Conservation (phyloP, 2,888 invertebrate species). For the Muschampia plurimacula region DNA sequence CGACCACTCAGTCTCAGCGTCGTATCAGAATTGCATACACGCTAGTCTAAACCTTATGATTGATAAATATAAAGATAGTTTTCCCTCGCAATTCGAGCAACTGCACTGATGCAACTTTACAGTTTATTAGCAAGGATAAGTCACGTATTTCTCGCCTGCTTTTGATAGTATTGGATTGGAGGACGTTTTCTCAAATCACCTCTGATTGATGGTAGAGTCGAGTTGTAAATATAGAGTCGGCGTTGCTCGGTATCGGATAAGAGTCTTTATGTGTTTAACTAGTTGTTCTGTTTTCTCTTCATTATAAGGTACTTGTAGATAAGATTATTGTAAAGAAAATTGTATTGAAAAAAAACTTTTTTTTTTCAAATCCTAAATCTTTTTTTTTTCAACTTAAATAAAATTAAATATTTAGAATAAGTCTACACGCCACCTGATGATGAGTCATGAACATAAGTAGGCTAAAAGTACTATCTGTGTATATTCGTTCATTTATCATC, state of each 20-base stretch:
- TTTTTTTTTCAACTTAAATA: too few relatives aligned
- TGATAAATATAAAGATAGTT: constrained; percentile 6
- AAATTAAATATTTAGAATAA: too few relatives aligned
- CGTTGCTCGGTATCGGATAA: constrained; percentile 15
- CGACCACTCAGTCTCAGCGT: constrained; percentile 10
- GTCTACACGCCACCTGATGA: too few relatives aligned
- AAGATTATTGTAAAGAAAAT: not conserved
- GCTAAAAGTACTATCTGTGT: too few relatives aligned
- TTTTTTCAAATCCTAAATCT: too few relatives aligned
- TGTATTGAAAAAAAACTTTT: too few relatives aligned
- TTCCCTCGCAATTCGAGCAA: constrained; percentile 17
- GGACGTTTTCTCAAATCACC: constrained; percentile 59
- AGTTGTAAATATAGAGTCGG: constrained; percentile 33
- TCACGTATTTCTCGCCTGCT: constrained; percentile 62
- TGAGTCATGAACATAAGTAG: too few relatives aligned
- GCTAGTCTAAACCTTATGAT: not conserved
- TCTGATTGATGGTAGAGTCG: constrained; percentile 52
- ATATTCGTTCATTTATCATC: too few relatives aligned
- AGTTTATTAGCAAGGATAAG: constrained; percentile 46
- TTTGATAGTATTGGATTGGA: constrained; percentile 48
- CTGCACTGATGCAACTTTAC: constrained; percentile 22
- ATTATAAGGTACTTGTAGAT: constrained; percentile 6
- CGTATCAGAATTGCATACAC: not conserved
- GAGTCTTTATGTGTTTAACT: constrained; percentile 11
- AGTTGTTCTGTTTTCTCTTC: constrained; percentile 15